phyloP scores from a whole-genome alignment of 2,888 invertebrate genomes.

The Sphinx pinastri region DNA sequence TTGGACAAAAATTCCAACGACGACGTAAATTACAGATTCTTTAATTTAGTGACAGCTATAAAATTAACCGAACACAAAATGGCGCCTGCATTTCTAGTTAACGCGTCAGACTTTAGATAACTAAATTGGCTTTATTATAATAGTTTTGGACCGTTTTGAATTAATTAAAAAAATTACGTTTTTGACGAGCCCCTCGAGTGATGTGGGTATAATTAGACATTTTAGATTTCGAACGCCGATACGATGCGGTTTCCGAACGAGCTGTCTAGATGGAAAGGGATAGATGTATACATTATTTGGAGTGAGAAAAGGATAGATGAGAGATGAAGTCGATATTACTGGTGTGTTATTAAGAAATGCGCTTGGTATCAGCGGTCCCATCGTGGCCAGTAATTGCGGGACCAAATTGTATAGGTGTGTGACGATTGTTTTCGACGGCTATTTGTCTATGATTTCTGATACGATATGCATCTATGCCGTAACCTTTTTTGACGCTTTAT shows the following conservation, averaged over 20 bases:
- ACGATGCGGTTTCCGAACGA: constrained; percentile 70
- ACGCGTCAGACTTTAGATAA: constrained; percentile 77
- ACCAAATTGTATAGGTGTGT: constrained; percentile 80
- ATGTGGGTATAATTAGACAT: constrained; percentile 83
- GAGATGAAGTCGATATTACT: constrained; percentile 68
- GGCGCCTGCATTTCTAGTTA: constrained; percentile 71
- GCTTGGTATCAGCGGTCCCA: constrained; percentile 70
- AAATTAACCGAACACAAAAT: constrained; percentile 48
- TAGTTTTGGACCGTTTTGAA: constrained; percentile 75
- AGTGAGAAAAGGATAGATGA: constrained; percentile 54
- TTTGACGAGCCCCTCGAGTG: constrained; percentile 74
- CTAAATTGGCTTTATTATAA: constrained; percentile 81
- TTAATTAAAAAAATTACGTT: constrained; percentile 78
- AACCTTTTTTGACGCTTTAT: constrained; percentile 65
- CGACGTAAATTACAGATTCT: constrained; percentile 7
- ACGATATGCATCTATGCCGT: constrained; percentile 70
- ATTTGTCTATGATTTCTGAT: constrained; percentile 77
- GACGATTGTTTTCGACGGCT: constrained; percentile 80
- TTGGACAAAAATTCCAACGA: not conserved
- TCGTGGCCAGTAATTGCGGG: constrained; percentile 79
- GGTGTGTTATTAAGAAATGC: constrained; percentile 79
- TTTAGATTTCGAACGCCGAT: constrained; percentile 77
- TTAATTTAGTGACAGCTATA: constrained; percentile 21
- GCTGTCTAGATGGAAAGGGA: constrained; percentile 70
- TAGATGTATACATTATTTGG: constrained; percentile 38